Base-by-base conservation (phyloP, 2,113 vertebrate species). In the Cheilinus undulatus region DNA sequence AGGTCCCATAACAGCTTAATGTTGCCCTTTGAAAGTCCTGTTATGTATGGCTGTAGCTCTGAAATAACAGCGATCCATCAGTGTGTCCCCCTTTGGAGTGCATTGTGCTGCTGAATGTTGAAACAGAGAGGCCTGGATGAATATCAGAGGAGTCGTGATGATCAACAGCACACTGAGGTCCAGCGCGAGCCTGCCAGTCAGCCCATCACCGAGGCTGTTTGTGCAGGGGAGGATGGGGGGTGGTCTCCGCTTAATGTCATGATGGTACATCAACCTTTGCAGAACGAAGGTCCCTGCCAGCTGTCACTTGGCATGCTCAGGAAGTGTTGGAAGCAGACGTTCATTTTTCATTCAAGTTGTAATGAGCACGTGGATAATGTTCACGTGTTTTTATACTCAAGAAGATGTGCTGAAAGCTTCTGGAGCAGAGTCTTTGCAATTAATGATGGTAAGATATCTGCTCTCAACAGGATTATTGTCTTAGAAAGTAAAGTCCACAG, bases 111-210 rank as follows among this genome's bases (percentile, higher is more conserved):
- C 54, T 52, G 22, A 19, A 34, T n/a, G 28, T 28, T 48, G 64
- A 27, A 15, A 5, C 23, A 23, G 4, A 48, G 3, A 66, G 30
- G 7, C 14, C 50, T 40, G 26, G 51, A 58, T 40, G 34, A 12
- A 40, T 58, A 73, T 49, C 57, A 22, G 23, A 69, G 14, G 30
- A 24, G 43, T 50, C 3, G 56, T 46, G 20, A 70, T 40, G 48
- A 80, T 85, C 38, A 27, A 15, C 65, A 46, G 54, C 49, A 40
- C 36, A n/a, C 30, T 3, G 3, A 22, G 62, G 58, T 54, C 32
- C 52, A 48, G 32, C 42, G n/a, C 11, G 32, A 54, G 45, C 20
- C 42, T 78, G 61, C 69, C 69, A 69, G 56, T 54, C 64, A 32
- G 53, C 22, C 36, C 46, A 34, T 64, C 51, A 58, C 4, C 1